Conservation (phyloP, 2,797 vertebrate genomes). For the Pteronotus mesoamericanus region DNA sequence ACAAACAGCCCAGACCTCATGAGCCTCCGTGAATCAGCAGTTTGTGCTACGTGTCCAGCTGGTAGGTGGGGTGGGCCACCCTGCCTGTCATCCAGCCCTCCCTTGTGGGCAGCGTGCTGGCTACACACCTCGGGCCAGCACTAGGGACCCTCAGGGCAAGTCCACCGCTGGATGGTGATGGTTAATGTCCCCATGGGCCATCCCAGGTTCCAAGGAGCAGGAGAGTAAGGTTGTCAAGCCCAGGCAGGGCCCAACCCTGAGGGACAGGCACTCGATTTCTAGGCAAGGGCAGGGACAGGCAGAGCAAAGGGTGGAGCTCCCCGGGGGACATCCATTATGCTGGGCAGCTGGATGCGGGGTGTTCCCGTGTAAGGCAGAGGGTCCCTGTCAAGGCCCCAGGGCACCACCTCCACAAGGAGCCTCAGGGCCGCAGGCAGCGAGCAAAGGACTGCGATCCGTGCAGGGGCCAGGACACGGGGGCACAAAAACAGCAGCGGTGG, state of each 20-base stretch:
- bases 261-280: neutral
- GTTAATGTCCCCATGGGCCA: neutral
- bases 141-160: neutral
- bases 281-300: neutral
- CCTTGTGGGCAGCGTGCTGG: neutral
- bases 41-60: neutral
- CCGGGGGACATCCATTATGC: neutral
- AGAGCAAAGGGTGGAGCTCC: neutral
- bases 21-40: slow-evolving; percentile 60
- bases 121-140: neutral
- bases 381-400: neutral
- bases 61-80: neutral
- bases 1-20: neutral
- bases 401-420: neutral
- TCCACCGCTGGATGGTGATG: neutral
- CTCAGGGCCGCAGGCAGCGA: neutral
- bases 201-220: neutral
- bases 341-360: neutral
- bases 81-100: neutral
- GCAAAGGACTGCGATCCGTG: neutral
- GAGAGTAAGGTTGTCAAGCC: neutral
- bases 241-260: neutral
- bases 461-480: neutral
- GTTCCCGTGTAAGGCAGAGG: neutral
- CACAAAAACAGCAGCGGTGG: neutral